Evolutionary conservation across 2,888 invertebrate genomes (phyloP), one percentile per base, ranked within the genome.

Genomic region (Pteria penguin): DNA sequence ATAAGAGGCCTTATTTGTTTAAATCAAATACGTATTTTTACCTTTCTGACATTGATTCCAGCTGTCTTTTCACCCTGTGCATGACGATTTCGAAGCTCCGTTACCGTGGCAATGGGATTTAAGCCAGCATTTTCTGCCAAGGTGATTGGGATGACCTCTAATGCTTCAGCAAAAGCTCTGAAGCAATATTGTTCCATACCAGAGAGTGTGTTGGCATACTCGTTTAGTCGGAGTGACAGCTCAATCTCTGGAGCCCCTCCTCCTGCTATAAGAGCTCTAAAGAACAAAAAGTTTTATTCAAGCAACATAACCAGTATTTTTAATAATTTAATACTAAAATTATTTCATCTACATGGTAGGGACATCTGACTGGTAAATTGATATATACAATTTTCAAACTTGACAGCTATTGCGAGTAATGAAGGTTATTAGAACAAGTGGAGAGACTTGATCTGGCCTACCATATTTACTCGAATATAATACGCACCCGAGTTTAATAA

Each of bases 211-310:
- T 97, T 95, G 0, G 98, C 95, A 80, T 95, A 94, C 27, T 96
- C 95, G 5, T 96, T 95, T 71, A 99, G 93, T 76, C 95, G 95
- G 33, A 98, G 93, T 0, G 98, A 96, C 79, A 99, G 94, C 91
- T 98, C 98, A 80, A 97, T 98, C 94, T 99, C 99, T 3, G 99
- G 98, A 18, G 98, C 98, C 61, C 99, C 99, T 65, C 99, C 99
- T 78, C 99, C 99, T 70, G 98, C 96, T 92, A 98, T 95, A 86
- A 98, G 93, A 60, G 97, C 97, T 77, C 95, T 94, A 80, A 31
- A 87, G 78, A 68, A n/a, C n/a, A n/a, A n/a, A n/a, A n/a, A n/a
- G n/a, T n/a, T n/a, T n/a, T n/a, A n/a, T n/a, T n/a, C n/a, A n/a
- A n/a, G n/a, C n/a, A n/a, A n/a, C n/a, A n/a, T n/a, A n/a, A n/a